Base-by-base conservation (phyloP, 1,140 invertebrate genomes). In the Drosophila leontia region DNA sequence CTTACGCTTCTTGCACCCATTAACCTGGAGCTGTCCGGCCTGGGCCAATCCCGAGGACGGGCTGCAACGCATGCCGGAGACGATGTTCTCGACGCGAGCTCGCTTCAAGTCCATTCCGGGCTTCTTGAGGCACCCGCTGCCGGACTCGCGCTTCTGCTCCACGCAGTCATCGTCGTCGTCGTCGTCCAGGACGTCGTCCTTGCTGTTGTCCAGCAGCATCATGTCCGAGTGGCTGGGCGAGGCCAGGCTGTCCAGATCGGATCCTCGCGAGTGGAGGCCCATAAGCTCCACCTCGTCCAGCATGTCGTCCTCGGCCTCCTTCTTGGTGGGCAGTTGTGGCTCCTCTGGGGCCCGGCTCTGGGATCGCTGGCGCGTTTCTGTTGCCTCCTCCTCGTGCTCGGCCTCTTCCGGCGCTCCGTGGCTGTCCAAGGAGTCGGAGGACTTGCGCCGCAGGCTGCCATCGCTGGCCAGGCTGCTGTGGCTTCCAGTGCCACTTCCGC, bases 1-100 rank as follows among this genome's bases (percentile, higher is more conserved):
- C 93, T 99, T 99, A 23, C 98, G 95, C 94, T 99, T 99, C 92
- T 98, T 98, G 94, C 97, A 99, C 45, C 97, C 98, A 93, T 97
- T 98, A 61, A 97, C 97, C 92, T 95, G 95, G 7, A 95, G 93
- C 62, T 95, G 94, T 1, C 78, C 82, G 42, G 95, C 94, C 80
- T 94, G 94, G 47, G 92, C 85, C 1, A 93, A 17, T n/a, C 67
- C 93, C 17, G 96, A 94, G 29, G 95, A 95, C 8, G 97, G 96
- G 82, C 97, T 97, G 78, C 96, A 96, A 64, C 97, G 94, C 96
- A 98, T 98, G 53, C 96, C 97, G 57, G 96, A 97, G 56, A 98
- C 97, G 74, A 99, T 98, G 92, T 98, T 98, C 94, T 99, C 98
- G 59, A 99, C 97, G 64, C 98, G 95, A 19, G 97, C 97, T 74